Evolutionary conservation across 2,888 invertebrate species (phyloP), one percentile per base, ranked within the genome.

Genomic region (Drosophila recens): DNA sequence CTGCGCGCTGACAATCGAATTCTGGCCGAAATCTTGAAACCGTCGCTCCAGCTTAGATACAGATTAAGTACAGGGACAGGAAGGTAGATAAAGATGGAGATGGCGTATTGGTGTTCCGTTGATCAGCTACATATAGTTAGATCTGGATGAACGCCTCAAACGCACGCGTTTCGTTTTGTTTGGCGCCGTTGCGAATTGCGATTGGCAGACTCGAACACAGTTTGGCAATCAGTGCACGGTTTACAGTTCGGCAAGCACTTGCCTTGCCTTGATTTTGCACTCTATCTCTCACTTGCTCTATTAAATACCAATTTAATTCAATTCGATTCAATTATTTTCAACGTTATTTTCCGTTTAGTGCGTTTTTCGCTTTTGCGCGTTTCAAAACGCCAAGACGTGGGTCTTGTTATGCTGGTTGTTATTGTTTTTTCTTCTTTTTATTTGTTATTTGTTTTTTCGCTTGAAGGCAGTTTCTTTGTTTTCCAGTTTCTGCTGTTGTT

Each of bases 1-100:
- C 88, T 90, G 82, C 89, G 90, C 91, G 92, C 92, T 91, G 90
- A 92, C 70, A 66, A 82, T 66, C 59, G 71, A 76, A 68, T 73
- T 49, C 23, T 62, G 58, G 43, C 40, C 65, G 69, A 59, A 62
- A 62, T 53, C 5, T 46, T 73, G 57, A 27, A 58, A 67, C 23
- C 63, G 45, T 63, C 59, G 49, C 40, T 75, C 61, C 63, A 74
- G 68, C 46, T 52, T 49, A 58, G 34, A 56, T 15, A 48, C 53
- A 58, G 68, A 49, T 58, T 46, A 43, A 36, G 20, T 6, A 23
- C 15, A 3, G 33, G 6, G 33, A 36, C 27, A 20, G 27, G n/a
- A 27, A 30, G 4, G 27, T 30, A 9, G 48, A 38, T 36, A 11
- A 46, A 23, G 57, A 15, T 4, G 1, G 17, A 17, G 45, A 33